Conservation (phyloP, 2,113 vertebrate genomes). For the Seriola quinqueradiata region DNA sequence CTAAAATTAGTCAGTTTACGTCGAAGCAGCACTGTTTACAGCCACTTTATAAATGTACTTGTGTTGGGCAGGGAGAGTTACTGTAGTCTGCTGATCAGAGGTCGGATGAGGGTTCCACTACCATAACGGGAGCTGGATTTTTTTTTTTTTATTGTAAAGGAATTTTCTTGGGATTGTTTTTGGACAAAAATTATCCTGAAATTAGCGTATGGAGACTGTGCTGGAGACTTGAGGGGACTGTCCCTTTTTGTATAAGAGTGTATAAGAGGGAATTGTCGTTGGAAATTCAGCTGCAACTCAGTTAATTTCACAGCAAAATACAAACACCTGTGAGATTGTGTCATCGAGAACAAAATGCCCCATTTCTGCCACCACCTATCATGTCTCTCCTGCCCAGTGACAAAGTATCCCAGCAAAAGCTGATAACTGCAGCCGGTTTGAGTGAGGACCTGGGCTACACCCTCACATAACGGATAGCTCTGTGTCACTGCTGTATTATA, state of each 20-base stretch:
- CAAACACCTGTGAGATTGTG: not conserved
- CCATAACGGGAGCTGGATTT: slow-evolving; percentile 8
- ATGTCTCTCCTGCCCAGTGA: slow-evolving; percentile 25
- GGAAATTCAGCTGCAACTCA: not conserved
- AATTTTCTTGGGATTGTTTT: slow-evolving; percentile 14
- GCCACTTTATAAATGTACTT: slow-evolving; percentile 51
- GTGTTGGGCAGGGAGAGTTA: slow-evolving; percentile 13
- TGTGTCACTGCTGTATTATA: slow-evolving; percentile 41
- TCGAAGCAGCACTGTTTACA: slow-evolving; percentile 59
- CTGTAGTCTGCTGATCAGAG: slow-evolving; percentile 16
- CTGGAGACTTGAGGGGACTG: too few species aligned
- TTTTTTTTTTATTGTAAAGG: slow-evolving; percentile 3
- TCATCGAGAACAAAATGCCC: slow-evolving; percentile 4
- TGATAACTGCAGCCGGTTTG: slow-evolving; percentile 36
- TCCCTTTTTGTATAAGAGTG: too few species aligned
- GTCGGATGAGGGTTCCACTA: slow-evolving; percentile 29
- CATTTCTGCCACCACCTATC: slow-evolving; percentile 41
- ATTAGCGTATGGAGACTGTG: too few species aligned
- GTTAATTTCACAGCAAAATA: slow-evolving; percentile 8
- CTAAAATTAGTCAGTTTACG: slow-evolving; percentile 75
- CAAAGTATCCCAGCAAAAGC: slow-evolving; percentile 34
- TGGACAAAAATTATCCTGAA: not conserved
- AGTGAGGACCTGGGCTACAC: slow-evolving; percentile 25
- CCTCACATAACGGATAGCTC: slow-evolving; percentile 38
- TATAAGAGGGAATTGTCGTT: not conserved